These are phyloP conservation scores for Hystrix cristata DNA, from an alignment of 2,113 vertebrate species.

Conservation along the genomic window DNA sequence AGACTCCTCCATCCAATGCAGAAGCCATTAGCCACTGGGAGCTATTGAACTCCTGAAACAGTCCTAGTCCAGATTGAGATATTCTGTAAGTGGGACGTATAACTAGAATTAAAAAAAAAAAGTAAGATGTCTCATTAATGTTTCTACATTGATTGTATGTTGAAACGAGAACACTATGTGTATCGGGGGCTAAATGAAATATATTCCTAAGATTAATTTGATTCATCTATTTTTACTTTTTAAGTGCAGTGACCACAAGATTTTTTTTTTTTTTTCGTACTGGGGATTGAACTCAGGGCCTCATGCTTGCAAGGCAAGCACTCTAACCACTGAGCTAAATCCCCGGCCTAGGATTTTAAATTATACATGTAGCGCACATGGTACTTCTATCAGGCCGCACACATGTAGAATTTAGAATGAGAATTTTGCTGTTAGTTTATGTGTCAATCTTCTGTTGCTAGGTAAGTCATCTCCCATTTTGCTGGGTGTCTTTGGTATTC, in stretches of 20 bases:
- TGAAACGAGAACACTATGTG: neutral
- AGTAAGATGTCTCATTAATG: neutral
- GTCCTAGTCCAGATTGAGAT: neutral
- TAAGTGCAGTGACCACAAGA: neutral
- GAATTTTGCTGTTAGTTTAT: neutral
- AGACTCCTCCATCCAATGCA: neutral
- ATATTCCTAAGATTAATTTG: conserved; percentile 35
- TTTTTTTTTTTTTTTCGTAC: too few species aligned
- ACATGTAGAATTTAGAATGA: neutral
- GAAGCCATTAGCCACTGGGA: neutral
- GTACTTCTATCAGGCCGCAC: neutral
- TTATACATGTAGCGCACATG: neutral
- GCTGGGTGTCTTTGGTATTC: neutral
- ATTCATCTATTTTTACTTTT: neutral
- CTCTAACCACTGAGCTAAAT: too few species aligned
- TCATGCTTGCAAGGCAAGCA: too few species aligned
- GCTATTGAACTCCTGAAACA: conserved; percentile 8
- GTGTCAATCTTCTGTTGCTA: neutral
- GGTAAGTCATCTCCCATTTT: neutral
- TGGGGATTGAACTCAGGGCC: too few species aligned
- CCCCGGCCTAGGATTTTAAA: neutral
- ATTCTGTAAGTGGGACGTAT: neutral
- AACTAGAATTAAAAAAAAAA: conserved; percentile 44
- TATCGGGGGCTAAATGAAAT: conserved; percentile 33
- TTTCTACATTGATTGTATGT: neutral